Percentiles rank a stretch among this genome's conserved stretches.
Conservation (phyloP, 2,113 vertebrate species). For the Pelecanoides urinatrix region DNA sequence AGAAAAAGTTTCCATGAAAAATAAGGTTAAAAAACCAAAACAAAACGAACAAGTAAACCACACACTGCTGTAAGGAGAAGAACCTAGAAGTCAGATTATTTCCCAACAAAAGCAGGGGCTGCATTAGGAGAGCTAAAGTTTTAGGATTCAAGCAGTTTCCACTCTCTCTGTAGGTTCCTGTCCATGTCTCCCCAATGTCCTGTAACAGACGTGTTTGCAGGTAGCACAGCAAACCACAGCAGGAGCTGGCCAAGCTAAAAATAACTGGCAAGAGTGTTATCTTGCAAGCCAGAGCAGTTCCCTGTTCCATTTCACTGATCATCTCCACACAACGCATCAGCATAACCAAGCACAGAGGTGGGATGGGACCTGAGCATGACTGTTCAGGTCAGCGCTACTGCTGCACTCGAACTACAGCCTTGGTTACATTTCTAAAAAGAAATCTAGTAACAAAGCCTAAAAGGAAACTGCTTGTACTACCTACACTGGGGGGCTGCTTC, state of each 20-base stretch:
- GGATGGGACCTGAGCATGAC: not conserved
- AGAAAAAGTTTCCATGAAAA: not conserved
- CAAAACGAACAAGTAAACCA: not conserved
- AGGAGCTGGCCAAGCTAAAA: not conserved
- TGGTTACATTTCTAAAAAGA: not conserved
- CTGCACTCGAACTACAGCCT: not conserved
- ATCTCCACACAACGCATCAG: not conserved
- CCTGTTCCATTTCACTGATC: not conserved
- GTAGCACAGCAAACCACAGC: not conserved
- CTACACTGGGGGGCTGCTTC: not conserved
- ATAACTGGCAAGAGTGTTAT: not conserved
- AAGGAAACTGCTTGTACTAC: not conserved
- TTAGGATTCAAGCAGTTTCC: not conserved
- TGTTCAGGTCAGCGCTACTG: conserved; percentile 1
- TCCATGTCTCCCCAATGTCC: not conserved
- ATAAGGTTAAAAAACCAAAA: not conserved
- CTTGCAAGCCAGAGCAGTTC: not conserved
- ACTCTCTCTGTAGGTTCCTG: not conserved
- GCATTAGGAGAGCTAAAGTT: not conserved
- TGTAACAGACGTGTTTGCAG: not conserved
- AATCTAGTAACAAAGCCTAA: not conserved
- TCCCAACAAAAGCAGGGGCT: not conserved
- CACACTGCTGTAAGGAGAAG: not conserved
- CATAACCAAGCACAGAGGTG: not conserved
- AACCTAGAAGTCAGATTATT: not conserved